phyloP scores from a whole-genome alignment of 2,797 vertebrate genomes.

The Phaenicophaeus curvirostris region DNA sequence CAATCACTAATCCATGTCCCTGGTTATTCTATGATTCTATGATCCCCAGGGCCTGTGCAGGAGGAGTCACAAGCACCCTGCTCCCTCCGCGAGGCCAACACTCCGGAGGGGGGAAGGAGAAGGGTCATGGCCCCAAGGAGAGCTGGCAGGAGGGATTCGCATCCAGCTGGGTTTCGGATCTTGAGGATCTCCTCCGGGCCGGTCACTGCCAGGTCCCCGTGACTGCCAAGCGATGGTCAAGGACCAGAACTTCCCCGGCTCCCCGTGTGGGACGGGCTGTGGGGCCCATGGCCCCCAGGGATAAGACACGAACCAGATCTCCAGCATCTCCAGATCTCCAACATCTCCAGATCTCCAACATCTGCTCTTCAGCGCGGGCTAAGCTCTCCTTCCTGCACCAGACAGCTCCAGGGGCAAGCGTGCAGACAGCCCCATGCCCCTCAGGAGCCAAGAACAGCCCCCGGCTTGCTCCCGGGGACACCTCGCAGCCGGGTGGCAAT shows the following conservation, averaged over 20 bases:
- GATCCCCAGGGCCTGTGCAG: neutral
- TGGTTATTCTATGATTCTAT: too few relatives aligned
- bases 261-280: fast-evolving
- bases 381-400: neutral
- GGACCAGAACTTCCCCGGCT: neutral
- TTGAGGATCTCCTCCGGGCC: neutral
- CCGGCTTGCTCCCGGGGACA: neutral
- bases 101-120: fast-evolving
- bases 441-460: neutral
- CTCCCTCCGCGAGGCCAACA: neutral
- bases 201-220: fast-evolving
- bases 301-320: fast-evolving
- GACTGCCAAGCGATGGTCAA: neutral
- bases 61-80: neutral
- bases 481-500: neutral
- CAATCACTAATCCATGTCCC: too few relatives aligned
- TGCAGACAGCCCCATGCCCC: neutral
- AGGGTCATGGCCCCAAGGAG: neutral
- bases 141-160: neutral
- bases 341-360: neutral
- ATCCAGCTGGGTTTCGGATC: neutral
- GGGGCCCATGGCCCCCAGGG: neutral
- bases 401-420: neutral
- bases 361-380: neutral
- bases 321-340: too few relatives aligned